Base-by-base conservation (phyloP, 2,797 vertebrate genomes). In the Danionella dracula region DNA sequence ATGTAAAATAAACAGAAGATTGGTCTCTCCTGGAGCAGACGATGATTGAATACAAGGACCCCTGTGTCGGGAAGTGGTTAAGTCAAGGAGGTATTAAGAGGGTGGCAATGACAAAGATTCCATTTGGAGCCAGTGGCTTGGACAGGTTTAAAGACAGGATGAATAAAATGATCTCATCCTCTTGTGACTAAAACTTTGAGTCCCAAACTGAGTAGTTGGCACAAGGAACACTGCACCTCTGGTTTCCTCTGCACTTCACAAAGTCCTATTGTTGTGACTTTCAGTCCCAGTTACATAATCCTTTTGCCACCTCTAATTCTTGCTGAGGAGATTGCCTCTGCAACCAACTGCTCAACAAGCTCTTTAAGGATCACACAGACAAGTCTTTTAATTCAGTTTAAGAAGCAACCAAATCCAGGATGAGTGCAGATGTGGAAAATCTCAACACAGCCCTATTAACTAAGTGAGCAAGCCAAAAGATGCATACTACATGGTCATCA, bases 341-440 rank as follows among this genome's bases (percentile, higher is more conserved):
- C 58, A 53, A 70, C 66, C 60, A 23, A 44, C 56, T 68, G 41
- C 73, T 59, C 67, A 59, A 58, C 46, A 57, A 60, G 57, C 35
- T 68, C 60, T 63, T 70, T 34, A 59, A 66, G 40, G 72, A 64
- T 76, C 74, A 69, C 55, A 55, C 40, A 31, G 71, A 76, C 55
- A 57, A 68, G 66, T 75, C 74, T 75, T 68, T 70, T 68, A 66
- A 76, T 68, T 75, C 59, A 41, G 48, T 70, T 62, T 70, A 64
- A 66, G 56, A 66, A 53, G 42, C 61, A 34, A 21, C 53, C 57
- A 51, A 20, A 21, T 63, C 35, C 59, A 12, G 23, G 50, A 62
- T 50, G 62, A 32, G 48, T 40, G 37, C 61, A 69, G 48, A 72
- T 65, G 55, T 59, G 49, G 50, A 56, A 61, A 69, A 62, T 57